Evolutionary conservation across 2,888 invertebrate species (phyloP).

Genomic region (Crossocerus cetratus): DNA sequence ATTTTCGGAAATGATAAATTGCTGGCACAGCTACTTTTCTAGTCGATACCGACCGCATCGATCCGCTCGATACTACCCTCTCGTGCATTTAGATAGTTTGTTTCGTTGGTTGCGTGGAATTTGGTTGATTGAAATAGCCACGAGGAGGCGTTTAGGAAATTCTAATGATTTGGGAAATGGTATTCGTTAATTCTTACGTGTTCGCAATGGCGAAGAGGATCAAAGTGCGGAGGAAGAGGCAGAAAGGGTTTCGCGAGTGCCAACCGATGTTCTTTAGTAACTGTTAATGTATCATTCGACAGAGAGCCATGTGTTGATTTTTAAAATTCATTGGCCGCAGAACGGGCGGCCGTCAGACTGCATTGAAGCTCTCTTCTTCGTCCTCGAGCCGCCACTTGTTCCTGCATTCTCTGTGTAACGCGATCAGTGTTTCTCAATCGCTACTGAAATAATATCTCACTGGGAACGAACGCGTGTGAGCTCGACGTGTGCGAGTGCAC

Average conservation of each 20-base stretch:
- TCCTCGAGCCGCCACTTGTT: slow-evolving; percentile 25
- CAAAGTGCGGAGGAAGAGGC: neutral
- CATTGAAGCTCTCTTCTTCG: slow-evolving; percentile 33
- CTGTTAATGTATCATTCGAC: slow-evolving; percentile 31
- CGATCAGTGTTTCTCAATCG: slow-evolving; percentile 35
- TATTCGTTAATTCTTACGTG: neutral
- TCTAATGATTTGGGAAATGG: neutral
- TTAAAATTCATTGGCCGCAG: slow-evolving; percentile 30
- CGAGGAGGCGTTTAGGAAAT: no score
- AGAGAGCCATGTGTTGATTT: slow-evolving; percentile 31
- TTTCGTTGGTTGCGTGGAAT: no score
- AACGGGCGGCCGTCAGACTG: slow-evolving; percentile 25
- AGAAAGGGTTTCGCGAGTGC: neutral
- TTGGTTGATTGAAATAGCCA: no score
- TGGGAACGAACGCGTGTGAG: neutral
- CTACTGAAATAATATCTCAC: neutral
- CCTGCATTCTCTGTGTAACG: slow-evolving; percentile 11
- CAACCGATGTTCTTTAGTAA: slow-evolving; percentile 23
- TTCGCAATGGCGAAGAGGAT: neutral
- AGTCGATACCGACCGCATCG: no score
- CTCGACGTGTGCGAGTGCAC: neutral
- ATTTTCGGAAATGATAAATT: slow-evolving; percentile 50
- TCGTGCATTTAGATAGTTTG: no score
- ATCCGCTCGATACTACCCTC: no score
- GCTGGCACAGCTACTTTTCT: slow-evolving; percentile 37